A percentile compares a stretch with the other conserved stretches of the same genome.
phyloP scores from a whole-genome alignment of 2,888 invertebrate species.

The Thecophora atra region DNA sequence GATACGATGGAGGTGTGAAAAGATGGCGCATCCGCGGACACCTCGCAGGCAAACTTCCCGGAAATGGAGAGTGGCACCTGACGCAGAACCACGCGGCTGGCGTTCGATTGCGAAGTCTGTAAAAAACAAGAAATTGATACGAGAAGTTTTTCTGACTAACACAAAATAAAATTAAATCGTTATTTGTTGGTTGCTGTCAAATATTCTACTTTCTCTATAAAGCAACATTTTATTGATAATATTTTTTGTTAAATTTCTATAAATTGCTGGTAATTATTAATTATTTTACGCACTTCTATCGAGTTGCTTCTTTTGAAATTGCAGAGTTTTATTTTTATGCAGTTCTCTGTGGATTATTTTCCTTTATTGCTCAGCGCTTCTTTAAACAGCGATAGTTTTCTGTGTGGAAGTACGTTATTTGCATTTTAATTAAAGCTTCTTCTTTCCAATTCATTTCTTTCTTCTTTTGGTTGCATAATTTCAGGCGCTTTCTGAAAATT shows the following conservation, averaged over 20 bases:
- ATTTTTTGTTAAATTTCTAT: not conserved
- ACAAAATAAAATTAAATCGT: too few relatives aligned
- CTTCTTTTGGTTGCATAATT: constrained; percentile 23
- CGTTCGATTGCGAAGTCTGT: constrained; percentile 62
- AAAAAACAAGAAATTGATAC: constrained; percentile 35
- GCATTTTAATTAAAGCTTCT: not conserved
- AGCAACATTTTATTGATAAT: too few relatives aligned
- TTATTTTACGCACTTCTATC: too few relatives aligned
- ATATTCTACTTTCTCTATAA: too few relatives aligned
- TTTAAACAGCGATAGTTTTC: too few relatives aligned
- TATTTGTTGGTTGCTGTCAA: too few relatives aligned
- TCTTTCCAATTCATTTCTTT: not conserved
- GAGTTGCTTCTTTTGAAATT: too few relatives aligned
- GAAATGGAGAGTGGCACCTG: constrained; percentile 61
- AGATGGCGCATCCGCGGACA: constrained; percentile 65
- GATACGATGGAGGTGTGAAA: constrained; percentile 63
- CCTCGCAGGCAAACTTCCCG: constrained; percentile 65
- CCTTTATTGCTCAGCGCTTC: not conserved
- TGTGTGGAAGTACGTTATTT: constrained; percentile 4
- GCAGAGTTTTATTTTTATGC: not conserved
- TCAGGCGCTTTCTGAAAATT: constrained; percentile 37
- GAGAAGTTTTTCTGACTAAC: not conserved
- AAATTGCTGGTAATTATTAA: not conserved
- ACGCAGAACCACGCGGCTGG: constrained; percentile 62
- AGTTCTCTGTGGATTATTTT: not conserved